These are phyloP conservation scores for Drosophila equinoxialis DNA, from an alignment of 1,140 invertebrate genomes.

Conservation along the genomic window DNA sequence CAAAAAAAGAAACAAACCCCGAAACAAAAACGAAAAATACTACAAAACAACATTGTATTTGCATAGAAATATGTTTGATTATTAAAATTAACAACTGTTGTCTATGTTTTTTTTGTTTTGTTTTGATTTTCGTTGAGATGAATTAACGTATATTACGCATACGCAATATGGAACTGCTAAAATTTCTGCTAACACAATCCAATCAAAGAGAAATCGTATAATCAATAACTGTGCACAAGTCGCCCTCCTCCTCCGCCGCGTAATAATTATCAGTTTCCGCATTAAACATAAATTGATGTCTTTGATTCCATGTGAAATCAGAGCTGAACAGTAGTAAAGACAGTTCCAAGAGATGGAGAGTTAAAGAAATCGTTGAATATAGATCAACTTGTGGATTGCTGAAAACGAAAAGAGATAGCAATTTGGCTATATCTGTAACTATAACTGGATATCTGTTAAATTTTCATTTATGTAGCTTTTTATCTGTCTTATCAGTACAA, in stretches of 20 bases:
- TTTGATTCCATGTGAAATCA: neutral
- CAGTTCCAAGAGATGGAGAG: neutral
- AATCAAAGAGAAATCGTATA: constrained; percentile 2
- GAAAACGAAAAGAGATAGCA: too few relatives aligned
- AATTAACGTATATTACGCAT: neutral
- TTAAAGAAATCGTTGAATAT: too few relatives aligned
- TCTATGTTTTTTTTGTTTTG: neutral
- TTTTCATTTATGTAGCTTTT: too few relatives aligned
- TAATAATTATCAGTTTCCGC: neutral
- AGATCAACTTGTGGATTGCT: too few relatives aligned
- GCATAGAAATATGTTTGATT: constrained; percentile 7
- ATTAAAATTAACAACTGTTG: neutral
- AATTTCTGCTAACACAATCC: neutral
- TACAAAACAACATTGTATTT: neutral
- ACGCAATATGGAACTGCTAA: neutral
- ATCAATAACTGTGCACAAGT: too few relatives aligned
- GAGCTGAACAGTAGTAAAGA: neutral
- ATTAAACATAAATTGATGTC: neutral
- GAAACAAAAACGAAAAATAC: neutral
- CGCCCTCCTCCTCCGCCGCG: neutral
- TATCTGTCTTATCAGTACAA: too few relatives aligned
- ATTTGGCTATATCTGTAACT: too few relatives aligned
- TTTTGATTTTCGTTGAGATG: neutral
- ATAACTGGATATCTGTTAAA: too few relatives aligned
- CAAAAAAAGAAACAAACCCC: constrained; percentile 22